Conservation (phyloP, 2,797 vertebrate species). For the Telmatherina bonti region DNA sequence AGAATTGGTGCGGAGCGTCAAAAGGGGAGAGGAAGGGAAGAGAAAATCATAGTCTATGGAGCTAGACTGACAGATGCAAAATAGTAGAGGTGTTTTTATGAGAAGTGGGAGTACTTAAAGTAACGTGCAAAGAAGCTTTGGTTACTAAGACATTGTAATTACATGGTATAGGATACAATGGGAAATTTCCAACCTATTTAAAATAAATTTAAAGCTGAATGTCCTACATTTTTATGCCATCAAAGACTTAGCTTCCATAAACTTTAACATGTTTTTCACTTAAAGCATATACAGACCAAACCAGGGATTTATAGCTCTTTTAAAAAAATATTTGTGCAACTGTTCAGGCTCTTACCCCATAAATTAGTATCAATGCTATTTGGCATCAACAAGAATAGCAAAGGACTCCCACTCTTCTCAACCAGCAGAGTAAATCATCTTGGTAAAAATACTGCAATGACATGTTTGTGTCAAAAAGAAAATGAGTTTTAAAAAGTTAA, state of each 20-base stretch:
- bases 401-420: background rate
- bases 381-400: background rate
- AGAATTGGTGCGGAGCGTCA: conserved; percentile 23
- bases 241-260: background rate
- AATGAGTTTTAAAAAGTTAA: too few relatives aligned
- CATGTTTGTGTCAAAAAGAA: background rate
- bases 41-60: conserved; percentile 39
- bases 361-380: background rate
- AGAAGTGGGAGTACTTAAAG: conserved; percentile 3
- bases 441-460: background rate
- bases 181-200: background rate
- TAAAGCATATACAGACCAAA: background rate
- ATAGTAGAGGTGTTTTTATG: conserved; percentile 26
- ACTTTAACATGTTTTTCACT: accelerated
- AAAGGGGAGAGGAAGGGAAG: conserved; percentile 13
- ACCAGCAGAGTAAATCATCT: background rate
- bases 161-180: background rate
- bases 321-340: too few relatives aligned
- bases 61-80: conserved; percentile 52
- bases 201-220: background rate
- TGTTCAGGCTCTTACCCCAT: background rate
- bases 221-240: background rate
- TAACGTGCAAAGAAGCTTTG: background rate
- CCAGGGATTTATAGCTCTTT: background rate
- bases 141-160: background rate